Evolutionary conservation across 2,888 invertebrate species (phyloP), one percentile per base, ranked within the genome.

Genomic region (Heliconius hortense): DNA sequence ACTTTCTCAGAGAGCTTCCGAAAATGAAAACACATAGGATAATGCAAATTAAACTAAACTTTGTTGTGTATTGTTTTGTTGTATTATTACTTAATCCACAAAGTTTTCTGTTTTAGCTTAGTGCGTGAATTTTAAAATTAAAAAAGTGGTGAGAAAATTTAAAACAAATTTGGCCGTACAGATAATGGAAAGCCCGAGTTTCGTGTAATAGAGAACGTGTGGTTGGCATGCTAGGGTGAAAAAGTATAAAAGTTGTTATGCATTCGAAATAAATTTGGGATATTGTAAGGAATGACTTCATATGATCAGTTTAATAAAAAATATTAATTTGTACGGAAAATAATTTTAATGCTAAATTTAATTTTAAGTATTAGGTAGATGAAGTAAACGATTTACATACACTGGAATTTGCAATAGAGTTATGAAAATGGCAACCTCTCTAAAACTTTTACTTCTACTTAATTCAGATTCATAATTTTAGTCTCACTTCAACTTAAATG

Each of bases 101-200:
- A 84, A 84, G 81, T 81, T 79, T 72, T 26, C 79, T 82, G 79
- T 83, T 82, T 79, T 78, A 79, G 81, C 80, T 80, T 78, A 79
- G 85, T 82, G 83, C 84, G 81, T 85, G 86, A 86, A 85, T 84
- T 82, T 80, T 90, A 91, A 90, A 90, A 90, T 80, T 82, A 83
- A 84, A 85, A 89, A 88, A 82, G 85, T 86, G 83, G 84, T 79
- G 83, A 83, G 86, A 82, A 89, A 69, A 88, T 88, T 92, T 92
- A 89, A 86, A 91, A 90, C 88, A 90, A 91, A 91, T 90, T 89
- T 85, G 85, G 88, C 86, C 85, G 86, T 85, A 84, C 89, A 90
- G 90, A 92, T 93, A 93, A 93, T 92, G 90, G 89, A 90, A 88
- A 89, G 89, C 85, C 84, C 84, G 90, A 91, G 91, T 92, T 92